phyloP scores from a whole-genome alignment of 2,113 vertebrate species.

The Sterrhoptilus dennistouni region DNA sequence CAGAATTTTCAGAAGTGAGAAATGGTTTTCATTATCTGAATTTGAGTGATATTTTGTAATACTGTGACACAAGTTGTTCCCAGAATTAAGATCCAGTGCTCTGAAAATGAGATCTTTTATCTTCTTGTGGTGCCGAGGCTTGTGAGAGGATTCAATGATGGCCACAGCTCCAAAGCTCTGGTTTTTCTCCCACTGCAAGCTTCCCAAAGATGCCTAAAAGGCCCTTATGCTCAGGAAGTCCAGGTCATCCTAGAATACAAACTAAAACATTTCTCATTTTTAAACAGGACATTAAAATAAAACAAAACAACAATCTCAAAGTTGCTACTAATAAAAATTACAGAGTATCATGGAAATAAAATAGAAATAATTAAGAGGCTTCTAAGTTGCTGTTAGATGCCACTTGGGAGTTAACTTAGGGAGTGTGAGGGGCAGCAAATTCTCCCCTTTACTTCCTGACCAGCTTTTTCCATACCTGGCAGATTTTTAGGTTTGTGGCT shows the following conservation, averaged over 20 bases:
- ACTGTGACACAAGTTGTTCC: not conserved
- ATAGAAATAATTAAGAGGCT: not conserved
- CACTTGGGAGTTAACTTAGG: not conserved
- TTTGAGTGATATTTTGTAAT: not conserved
- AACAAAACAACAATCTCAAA: not conserved
- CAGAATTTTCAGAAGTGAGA: not conserved
- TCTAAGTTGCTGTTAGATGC: not conserved
- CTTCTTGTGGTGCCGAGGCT: not conserved
- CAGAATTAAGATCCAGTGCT: not conserved
- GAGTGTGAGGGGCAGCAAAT: not conserved
- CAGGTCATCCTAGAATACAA: not conserved
- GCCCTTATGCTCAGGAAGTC: not conserved
- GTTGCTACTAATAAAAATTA: not conserved
- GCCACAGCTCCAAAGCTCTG: not conserved
- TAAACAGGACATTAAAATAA: not conserved
- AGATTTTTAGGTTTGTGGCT: not conserved
- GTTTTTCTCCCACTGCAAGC: not conserved
- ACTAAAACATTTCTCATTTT: not conserved
- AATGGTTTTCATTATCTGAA: not conserved
- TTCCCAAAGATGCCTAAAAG: not conserved
- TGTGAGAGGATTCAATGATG: not conserved
- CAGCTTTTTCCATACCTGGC: not conserved
- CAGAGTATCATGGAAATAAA: not conserved
- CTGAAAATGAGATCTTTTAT: not conserved
- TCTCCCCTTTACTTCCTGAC: not conserved